Percentiles rank a stretch among this genome's conserved stretches.
phyloP scores from a whole-genome alignment of 2,888 invertebrate species.

The Griposia aprilina region DNA sequence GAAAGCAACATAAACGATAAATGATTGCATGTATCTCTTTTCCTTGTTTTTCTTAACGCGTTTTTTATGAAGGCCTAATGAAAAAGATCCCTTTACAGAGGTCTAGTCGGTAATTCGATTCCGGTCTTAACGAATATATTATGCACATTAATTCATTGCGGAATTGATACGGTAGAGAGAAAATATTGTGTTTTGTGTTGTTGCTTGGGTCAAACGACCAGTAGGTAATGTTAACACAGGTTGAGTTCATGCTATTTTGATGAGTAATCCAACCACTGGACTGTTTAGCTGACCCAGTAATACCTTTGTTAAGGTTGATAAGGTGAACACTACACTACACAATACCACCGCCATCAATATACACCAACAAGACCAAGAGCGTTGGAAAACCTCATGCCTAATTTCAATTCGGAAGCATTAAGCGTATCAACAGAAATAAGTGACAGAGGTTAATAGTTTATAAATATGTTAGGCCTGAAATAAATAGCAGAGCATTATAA shows the following conservation, averaged over 20 bases:
- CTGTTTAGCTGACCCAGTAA: background rate
- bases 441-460: background rate
- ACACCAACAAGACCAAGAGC: background rate
- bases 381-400: background rate
- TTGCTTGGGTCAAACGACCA: background rate
- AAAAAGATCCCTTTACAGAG: slow-evolving; percentile 37
- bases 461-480: background rate
- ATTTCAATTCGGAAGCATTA: background rate
- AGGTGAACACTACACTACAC: background rate
- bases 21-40: slow-evolving; percentile 57
- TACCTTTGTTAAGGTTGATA: background rate
- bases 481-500: slow-evolving; percentile 35
- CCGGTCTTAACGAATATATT: slow-evolving; percentile 36
- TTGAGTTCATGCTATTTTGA: background rate
- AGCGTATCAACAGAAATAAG: no score
- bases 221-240: background rate
- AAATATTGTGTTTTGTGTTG: background rate
- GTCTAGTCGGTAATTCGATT: slow-evolving; percentile 34
- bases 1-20: slow-evolving; percentile 54
- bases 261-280: background rate
- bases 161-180: background rate
- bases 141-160: slow-evolving; percentile 31
- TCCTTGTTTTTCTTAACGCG: slow-evolving; percentile 60
- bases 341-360: background rate
- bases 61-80: slow-evolving; percentile 61